A percentile compares a stretch with the other conserved stretches of the same genome.
These are phyloP conservation scores for Fulmarus glacialis DNA, from an alignment of 2,113 vertebrate genomes.

Conservation along the genomic window DNA sequence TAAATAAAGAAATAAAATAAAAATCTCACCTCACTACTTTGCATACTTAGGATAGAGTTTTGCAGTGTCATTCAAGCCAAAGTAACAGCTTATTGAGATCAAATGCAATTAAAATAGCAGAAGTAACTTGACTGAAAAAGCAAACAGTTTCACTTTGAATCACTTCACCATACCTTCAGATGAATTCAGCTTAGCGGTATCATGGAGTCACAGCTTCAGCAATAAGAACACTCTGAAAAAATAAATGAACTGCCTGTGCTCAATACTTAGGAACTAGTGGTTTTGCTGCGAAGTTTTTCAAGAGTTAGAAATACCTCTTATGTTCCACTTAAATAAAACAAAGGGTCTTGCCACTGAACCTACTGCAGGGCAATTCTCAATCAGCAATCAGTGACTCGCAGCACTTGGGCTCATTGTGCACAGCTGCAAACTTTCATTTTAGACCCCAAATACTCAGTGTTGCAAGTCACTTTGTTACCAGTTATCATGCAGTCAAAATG, in stretches of 20 bases:
- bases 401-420: not conserved
- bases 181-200: not conserved
- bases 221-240: not conserved
- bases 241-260: not conserved
- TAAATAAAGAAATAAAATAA: not conserved
- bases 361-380: not conserved
- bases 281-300: not conserved
- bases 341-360: not conserved
- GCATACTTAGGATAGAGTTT: not conserved
- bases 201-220: not conserved
- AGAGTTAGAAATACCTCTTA: not conserved
- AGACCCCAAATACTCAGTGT: not conserved
- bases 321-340: not conserved
- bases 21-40: not conserved
- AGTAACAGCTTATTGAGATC: not conserved
- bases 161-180: not conserved
- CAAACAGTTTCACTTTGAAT: not conserved
- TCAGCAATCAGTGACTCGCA: not conserved
- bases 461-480: not conserved
- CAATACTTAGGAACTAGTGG: fast-evolving
- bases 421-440: not conserved
- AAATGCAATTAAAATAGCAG: not conserved
- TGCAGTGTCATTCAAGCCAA: not conserved
- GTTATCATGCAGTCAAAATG: not conserved
- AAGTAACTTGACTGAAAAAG: not conserved